Evolutionary conservation across 2,797 vertebrate species (phyloP).

Genomic region (Pteronotus mesoamericanus): DNA sequence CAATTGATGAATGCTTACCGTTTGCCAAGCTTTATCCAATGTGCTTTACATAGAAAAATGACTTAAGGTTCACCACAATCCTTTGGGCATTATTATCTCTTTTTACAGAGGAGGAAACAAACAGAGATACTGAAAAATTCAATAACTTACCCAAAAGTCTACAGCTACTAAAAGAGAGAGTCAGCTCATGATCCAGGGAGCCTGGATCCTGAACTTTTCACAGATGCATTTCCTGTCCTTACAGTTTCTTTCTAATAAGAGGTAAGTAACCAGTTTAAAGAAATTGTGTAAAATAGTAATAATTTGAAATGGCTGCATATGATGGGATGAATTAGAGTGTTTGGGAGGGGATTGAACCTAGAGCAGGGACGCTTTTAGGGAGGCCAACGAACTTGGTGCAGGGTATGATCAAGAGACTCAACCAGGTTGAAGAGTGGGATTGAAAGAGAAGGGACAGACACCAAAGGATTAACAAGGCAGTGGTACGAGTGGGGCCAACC

Average conservation of each 20-base stretch:
- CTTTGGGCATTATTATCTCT: not conserved
- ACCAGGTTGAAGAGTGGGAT: not conserved
- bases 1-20: not conserved
- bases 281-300: not conserved
- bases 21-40: not conserved
- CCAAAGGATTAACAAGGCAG: not conserved
- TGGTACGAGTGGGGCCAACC: not conserved
- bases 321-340: not conserved
- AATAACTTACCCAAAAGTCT: not conserved
- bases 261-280: not conserved
- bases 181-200: not conserved
- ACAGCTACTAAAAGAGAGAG: not conserved
- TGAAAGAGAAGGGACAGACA: not conserved
- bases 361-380: not conserved
- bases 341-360: not conserved
- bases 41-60: not conserved
- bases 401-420: not conserved
- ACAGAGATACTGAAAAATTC: not conserved
- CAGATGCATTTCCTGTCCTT: not conserved
- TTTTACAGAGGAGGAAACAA: not conserved
- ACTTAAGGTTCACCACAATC: not conserved
- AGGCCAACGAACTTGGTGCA: not conserved
- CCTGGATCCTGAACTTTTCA: not conserved
- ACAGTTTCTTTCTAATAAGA: not conserved
- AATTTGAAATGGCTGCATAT: not conserved